Percentiles rank a stretch among this genome's conserved stretches.
Evolutionary conservation across 92 coral and sea anemone species (phyloP).

Genomic region (Porites lobata): DNA sequence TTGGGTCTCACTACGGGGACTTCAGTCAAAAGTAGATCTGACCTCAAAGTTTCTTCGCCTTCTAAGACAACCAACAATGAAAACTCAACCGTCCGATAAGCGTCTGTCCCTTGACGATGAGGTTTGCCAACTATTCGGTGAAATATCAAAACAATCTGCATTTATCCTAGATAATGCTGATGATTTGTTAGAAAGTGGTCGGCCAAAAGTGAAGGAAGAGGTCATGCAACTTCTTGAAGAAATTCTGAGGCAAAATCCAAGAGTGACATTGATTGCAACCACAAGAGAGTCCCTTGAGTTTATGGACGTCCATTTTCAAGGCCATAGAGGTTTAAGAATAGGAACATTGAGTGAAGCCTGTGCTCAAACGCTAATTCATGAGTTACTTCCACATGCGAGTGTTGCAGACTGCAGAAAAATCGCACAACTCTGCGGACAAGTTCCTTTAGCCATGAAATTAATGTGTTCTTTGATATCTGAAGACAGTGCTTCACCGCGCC

Average conservation of each 20-base stretch:
- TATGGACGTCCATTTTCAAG: conserved; percentile 16
- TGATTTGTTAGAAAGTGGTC: conserved; percentile 30
- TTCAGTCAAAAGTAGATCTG: conserved; percentile 31
- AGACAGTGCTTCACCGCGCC: neutral
- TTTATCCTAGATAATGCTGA: conserved; percentile 56
- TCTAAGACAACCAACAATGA: neutral
- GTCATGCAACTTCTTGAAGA: conserved; percentile 20
- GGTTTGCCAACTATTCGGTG: conserved; percentile 12
- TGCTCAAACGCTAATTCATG: neutral
- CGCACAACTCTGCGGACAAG: conserved; percentile 33
- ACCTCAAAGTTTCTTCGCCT: conserved; percentile 28
- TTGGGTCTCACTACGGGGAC: conserved; percentile 23
- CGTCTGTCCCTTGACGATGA: conserved; percentile 14
- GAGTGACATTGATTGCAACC: conserved; percentile 22
- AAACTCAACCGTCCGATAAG: neutral
- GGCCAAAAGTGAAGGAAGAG: conserved; percentile 22
- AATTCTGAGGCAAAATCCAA: conserved; percentile 4
- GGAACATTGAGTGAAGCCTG: conserved; percentile 5
- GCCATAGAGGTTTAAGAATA: conserved; percentile 26
- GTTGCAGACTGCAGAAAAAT: neutral
- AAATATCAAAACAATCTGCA: neutral
- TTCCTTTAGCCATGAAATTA: conserved; percentile 49
- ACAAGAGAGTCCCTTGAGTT: conserved; percentile 36
- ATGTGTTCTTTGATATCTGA: conserved; percentile 26
- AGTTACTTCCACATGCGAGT: conserved; percentile 6